Evolutionary conservation across 2,797 vertebrate genomes (phyloP), one percentile per base, ranked within the genome.

Genomic region (Pagetopsis macropterus): DNA sequence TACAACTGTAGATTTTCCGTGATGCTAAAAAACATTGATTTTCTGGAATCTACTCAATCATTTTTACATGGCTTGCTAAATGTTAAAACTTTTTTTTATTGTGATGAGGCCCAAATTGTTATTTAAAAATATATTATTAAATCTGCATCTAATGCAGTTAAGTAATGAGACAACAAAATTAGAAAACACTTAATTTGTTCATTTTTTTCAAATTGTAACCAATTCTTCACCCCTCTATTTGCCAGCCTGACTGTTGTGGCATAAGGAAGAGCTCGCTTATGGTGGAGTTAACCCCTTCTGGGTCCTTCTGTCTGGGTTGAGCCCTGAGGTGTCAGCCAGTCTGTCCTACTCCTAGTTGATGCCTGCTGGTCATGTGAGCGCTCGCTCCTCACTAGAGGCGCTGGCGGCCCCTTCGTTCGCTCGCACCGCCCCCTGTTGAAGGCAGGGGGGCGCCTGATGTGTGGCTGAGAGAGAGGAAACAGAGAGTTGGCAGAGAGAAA

Each of bases 191-290:
- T 93, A 90, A 92, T 94, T 94, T 94, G 93, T 94, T 84, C 67
- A 49, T 92, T 87, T 91, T 23, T 81, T 90, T 78, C 76, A 95
- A 95, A 96, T 98, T 98, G 97, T 98, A 98, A 98, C 97, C 96
- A 97, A 96, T 96, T 98, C 96, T 98, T 97, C 97, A 98, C 96
- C 96, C 97, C 97, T 98, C 97, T 99, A 98, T 99, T 98, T 98
- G 95, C 97, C 97, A 98, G 98, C 97, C 96, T 98, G 96, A 98
- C 97, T 96, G 94, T 97, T 95, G 93, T 98, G 96, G 98, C 96
- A 97, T 99, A 75, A 92, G 94, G 94, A 95, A 94, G 93, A 94
- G 87, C 89, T 98, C 97, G 96, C 97, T 97, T 97, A 96, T 96
- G 97, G 93, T 97, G 97, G 97, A 98, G 96, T 97, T 96, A 96